Evolutionary conservation across 2,797 vertebrate species (phyloP).

Genomic region (Apogon talboti): DNA sequence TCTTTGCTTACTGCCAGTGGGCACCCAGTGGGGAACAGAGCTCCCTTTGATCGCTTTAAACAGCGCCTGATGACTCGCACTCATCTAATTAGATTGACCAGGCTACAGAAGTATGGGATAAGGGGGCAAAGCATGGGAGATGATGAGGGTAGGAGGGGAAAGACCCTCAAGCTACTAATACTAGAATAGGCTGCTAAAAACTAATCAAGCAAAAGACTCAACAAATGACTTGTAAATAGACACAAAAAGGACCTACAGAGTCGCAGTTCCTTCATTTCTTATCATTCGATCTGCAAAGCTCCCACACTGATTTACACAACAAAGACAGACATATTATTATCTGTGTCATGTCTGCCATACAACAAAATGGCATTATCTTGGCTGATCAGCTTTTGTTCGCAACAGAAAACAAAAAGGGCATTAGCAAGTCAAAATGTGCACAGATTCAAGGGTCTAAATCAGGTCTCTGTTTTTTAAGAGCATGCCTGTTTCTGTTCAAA

Average conservation of each 20-base stretch:
- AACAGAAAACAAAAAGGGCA: background rate
- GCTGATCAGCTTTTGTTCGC: constrained; percentile 8
- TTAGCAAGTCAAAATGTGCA: background rate
- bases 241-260: constrained; percentile 25
- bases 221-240: constrained; percentile 51
- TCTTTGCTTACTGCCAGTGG: constrained; percentile 78
- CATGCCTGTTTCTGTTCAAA: constrained; percentile 1
- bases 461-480: background rate
- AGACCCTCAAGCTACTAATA: constrained; percentile 52
- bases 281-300: constrained; percentile 29
- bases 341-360: constrained; percentile 5
- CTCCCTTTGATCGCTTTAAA: constrained; percentile 86
- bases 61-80: constrained; percentile 83
- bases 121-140: constrained; percentile 46
- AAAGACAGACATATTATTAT: constrained; percentile 35
- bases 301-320: constrained; percentile 33
- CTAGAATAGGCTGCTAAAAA: constrained; percentile 61
- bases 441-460: background rate
- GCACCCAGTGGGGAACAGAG: constrained; percentile 81
- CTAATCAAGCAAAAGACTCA: constrained; percentile 12
- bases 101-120: constrained; percentile 66
- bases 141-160: constrained; percentile 54
- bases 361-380: constrained; percentile 3
- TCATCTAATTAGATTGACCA: constrained; percentile 84
- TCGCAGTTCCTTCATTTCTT: constrained; percentile 27